A percentile compares a stretch with the other conserved stretches of the same genome.
Evolutionary conservation across 2,113 vertebrate genomes (phyloP).

Genomic region (Semnornis frantzii): DNA sequence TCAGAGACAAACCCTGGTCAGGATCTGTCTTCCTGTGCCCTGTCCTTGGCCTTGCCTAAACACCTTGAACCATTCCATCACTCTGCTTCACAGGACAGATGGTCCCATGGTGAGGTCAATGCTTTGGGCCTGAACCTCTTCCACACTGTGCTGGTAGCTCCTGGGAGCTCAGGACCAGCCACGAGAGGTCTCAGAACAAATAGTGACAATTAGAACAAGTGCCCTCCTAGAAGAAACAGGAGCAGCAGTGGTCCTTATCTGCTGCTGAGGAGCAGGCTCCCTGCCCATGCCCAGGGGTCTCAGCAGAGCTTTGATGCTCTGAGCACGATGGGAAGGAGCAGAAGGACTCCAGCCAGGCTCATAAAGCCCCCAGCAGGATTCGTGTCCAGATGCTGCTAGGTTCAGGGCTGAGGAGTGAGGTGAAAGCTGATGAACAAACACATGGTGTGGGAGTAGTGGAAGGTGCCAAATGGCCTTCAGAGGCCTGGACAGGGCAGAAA

Average conservation of each 20-base stretch:
- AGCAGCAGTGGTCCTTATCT: neutral
- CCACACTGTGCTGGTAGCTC: accelerated
- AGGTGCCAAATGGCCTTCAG: neutral
- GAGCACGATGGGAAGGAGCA: neutral
- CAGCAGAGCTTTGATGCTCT: neutral
- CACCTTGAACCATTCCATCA: constrained; percentile 47
- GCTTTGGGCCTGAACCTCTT: neutral
- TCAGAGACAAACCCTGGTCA: neutral
- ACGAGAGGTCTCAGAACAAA: neutral
- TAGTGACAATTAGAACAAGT: neutral
- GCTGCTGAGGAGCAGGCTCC: neutral
- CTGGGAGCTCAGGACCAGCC: neutral
- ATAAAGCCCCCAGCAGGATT: neutral
- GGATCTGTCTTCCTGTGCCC: constrained; percentile 43
- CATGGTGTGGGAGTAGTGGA: neutral
- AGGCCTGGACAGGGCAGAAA: neutral
- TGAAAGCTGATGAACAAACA: neutral
- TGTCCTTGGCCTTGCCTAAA: constrained; percentile 58
- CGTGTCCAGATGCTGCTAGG: constrained; percentile 8
- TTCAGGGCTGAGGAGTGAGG: neutral
- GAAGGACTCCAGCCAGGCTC: neutral
- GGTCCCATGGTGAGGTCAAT: neutral
- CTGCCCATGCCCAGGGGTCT: neutral
- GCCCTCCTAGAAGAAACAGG: accelerated
- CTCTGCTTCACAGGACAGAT: neutral